Conservation (phyloP, 2,888 invertebrate species). For the Eumerus sabulonum region DNA sequence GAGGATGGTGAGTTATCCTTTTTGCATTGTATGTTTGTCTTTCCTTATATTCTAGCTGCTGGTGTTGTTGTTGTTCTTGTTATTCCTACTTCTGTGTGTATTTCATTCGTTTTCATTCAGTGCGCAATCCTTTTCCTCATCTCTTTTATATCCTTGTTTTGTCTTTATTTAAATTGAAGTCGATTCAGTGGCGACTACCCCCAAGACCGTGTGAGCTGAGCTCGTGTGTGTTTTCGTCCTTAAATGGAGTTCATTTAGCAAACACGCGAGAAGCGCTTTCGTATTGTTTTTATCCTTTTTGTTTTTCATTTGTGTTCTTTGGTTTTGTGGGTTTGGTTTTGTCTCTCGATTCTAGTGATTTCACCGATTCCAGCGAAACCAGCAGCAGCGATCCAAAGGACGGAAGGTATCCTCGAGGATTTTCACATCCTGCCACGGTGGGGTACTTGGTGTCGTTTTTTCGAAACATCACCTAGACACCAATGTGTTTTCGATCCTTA, state of each 20-base stretch:
- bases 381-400: not conserved
- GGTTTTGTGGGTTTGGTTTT: constrained; percentile 54
- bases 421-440: constrained; percentile 50
- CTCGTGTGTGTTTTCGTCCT: constrained; percentile 56
- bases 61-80: constrained; percentile 32
- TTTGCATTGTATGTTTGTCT: constrained; percentile 40
- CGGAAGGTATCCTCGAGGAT: constrained; percentile 61
- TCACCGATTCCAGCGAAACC: too few relatives aligned
- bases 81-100: constrained; percentile 1
- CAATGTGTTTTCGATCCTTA: not conserved
- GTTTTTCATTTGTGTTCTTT: constrained; percentile 30
- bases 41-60: constrained; percentile 37
- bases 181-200: constrained; percentile 23
- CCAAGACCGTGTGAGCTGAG: constrained; percentile 18
- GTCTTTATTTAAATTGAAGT: constrained; percentile 63
- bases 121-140: constrained; percentile 61
- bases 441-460: constrained; percentile 19
- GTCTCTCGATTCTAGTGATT: constrained; percentile 43
- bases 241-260: constrained; percentile 67
- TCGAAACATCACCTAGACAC: constrained; percentile 55
- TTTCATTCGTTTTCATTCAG: constrained; percentile 65
- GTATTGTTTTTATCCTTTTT: constrained; percentile 3
- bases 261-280: constrained; percentile 25
- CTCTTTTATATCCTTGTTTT: too few relatives aligned
- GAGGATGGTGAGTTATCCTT: constrained; percentile 87